These are phyloP conservation scores for Barypeithes pellucidus DNA, from an alignment of 2,888 invertebrate genomes.

Conservation along the genomic window DNA sequence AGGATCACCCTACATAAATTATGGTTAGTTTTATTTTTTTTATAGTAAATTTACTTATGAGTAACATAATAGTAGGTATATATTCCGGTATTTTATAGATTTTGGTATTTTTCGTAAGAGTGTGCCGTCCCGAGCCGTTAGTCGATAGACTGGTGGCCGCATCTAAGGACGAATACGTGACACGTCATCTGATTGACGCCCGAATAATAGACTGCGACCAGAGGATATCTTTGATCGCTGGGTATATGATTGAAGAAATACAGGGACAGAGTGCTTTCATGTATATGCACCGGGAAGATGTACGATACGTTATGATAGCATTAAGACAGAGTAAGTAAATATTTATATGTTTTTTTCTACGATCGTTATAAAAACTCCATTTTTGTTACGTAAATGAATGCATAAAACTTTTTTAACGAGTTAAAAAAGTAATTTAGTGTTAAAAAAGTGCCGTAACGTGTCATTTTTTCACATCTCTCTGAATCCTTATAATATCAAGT, in stretches of 20 bases:
- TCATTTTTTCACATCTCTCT: no score
- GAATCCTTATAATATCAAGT: no score
- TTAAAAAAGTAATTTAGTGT: no score
- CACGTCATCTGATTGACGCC: constrained; percentile 91
- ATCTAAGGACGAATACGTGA: constrained; percentile 89
- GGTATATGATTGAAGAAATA: constrained; percentile 92
- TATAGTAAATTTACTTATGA: no score
- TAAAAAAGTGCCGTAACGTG: no score
- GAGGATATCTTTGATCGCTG: constrained; percentile 89
- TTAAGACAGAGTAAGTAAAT: constrained; percentile 82
- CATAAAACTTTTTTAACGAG: no score
- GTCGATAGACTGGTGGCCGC: constrained; percentile 79
- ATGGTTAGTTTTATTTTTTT: no score
- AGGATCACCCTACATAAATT: no score
- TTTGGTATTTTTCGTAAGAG: constrained; percentile 83
- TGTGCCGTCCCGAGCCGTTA: constrained; percentile 81
- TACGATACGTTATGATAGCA: constrained; percentile 90
- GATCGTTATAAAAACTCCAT: no score
- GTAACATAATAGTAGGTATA: no score
- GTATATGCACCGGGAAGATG: constrained; percentile 93
- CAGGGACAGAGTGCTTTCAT: constrained; percentile 90
- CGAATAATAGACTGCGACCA: constrained; percentile 93
- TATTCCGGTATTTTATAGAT: constrained; percentile 67
- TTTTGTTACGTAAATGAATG: no score
- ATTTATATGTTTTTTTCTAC: not conserved